A percentile compares a stretch with the other conserved stretches of the same genome.
Evolutionary conservation across 2,888 invertebrate species (phyloP).

Genomic region (Bibio marci): DNA sequence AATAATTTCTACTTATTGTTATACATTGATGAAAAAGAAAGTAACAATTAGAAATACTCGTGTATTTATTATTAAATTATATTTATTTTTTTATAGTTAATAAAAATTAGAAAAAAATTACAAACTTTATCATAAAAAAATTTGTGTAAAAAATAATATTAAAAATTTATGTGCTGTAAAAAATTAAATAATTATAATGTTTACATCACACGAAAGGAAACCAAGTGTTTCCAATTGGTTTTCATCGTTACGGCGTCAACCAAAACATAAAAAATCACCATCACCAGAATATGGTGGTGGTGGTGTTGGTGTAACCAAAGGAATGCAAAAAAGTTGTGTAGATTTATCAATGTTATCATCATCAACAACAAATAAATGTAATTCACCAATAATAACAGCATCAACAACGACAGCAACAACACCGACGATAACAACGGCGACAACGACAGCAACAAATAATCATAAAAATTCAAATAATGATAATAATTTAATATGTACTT

Average conservation of each 20-base stretch:
- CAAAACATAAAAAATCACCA: slow-evolving; percentile 21
- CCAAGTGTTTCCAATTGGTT: slow-evolving; percentile 66
- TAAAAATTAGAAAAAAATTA: no score
- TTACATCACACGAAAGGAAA: slow-evolving; percentile 38
- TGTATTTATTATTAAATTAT: no score
- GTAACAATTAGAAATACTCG: no score
- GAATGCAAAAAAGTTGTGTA: slow-evolving; percentile 27
- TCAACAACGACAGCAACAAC: background rate
- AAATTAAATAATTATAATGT: no score
- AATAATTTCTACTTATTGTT: no score
- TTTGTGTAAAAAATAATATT: no score
- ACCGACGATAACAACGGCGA: background rate
- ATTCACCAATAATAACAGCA: background rate
- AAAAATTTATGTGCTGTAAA: no score
- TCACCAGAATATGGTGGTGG: background rate
- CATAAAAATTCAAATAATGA: background rate
- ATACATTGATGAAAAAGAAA: no score
- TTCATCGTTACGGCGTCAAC: slow-evolving; percentile 51
- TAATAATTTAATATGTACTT: no score
- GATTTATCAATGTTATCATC: slow-evolving; percentile 16
- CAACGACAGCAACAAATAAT: background rate
- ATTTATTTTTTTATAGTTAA: no score
- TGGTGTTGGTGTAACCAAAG: no score
- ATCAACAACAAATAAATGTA: background rate
- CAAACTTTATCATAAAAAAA: no score